phyloP scores from a whole-genome alignment of 2,888 invertebrate species.

The Sminthurides aquaticus region DNA sequence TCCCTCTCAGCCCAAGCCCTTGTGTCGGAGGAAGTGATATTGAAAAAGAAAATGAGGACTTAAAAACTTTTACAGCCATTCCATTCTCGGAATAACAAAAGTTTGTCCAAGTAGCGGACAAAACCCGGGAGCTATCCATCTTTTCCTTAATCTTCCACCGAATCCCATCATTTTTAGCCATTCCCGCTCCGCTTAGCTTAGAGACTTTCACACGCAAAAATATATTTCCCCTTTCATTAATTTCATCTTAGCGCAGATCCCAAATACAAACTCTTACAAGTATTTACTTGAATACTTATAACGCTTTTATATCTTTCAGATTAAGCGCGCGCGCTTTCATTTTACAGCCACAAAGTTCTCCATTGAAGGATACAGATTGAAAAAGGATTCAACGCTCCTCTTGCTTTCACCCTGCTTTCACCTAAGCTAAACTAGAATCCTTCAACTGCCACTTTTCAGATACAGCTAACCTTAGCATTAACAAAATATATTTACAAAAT shows the following conservation, averaged over 20 bases:
- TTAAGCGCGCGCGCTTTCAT: too few species aligned
- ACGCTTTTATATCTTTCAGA: neutral
- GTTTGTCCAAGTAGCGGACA: neutral
- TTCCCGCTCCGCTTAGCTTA: neutral
- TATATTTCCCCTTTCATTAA: neutral
- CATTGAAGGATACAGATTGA: too few species aligned
- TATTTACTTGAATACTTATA: neutral
- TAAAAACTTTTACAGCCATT: conserved; percentile 5
- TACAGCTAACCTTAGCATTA: too few species aligned
- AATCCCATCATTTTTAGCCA: neutral
- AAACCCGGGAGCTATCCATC: neutral
- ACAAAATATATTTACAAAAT: too few species aligned
- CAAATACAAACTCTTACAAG: neutral
- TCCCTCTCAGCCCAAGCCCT: neutral
- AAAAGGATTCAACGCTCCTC: too few species aligned
- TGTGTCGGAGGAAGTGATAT: too few species aligned
- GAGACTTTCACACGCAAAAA: neutral
- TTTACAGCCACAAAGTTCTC: too few species aligned
- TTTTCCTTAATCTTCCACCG: neutral
- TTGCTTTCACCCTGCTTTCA: too few species aligned
- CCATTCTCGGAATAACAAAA: neutral
- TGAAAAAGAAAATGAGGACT: conserved; percentile 6
- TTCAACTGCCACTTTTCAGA: too few species aligned
- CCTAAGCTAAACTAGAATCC: too few species aligned
- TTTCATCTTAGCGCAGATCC: neutral